Evolutionary conservation across 2,797 vertebrate species (phyloP).

Genomic region (Pangasius macronema): DNA sequence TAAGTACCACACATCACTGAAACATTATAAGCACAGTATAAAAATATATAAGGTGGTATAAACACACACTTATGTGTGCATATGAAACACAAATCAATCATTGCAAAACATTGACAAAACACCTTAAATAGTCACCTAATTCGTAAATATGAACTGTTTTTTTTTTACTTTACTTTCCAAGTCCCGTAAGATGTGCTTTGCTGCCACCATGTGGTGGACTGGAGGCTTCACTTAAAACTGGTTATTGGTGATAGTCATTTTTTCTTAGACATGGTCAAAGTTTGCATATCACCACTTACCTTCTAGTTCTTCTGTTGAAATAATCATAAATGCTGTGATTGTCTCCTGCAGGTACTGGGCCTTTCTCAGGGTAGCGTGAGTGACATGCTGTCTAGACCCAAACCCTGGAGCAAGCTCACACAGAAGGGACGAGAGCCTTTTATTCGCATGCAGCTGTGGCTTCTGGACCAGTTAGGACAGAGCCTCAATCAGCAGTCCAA

Average conservation of each 20-base stretch:
- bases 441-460: constrained; percentile 98
- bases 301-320: not conserved
- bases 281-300: not conserved
- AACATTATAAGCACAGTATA: not conserved
- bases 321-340: not conserved
- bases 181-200: constrained; percentile 46
- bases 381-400: constrained; percentile 97
- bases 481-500: constrained; percentile 76
- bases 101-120: not conserved
- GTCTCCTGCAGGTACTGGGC: constrained; percentile 86
- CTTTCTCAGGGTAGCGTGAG: constrained; percentile 98
- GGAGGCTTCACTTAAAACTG: constrained; percentile 30
- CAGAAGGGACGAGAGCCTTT: constrained; percentile 98
- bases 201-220: constrained; percentile 67
- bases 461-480: constrained; percentile 92
- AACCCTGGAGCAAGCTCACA: constrained; percentile 98
- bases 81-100: not conserved
- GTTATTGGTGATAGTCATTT: not conserved
- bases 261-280: not conserved
- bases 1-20: not conserved
- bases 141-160: not conserved
- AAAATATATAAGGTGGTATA: not conserved
- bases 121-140: not conserved
- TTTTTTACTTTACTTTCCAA: not conserved
- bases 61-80: not conserved